Percentiles rank a stretch among this genome's conserved stretches.
Evolutionary conservation across 2,113 vertebrate species (phyloP).

Genomic region (Campylomormyrus tamandua): DNA sequence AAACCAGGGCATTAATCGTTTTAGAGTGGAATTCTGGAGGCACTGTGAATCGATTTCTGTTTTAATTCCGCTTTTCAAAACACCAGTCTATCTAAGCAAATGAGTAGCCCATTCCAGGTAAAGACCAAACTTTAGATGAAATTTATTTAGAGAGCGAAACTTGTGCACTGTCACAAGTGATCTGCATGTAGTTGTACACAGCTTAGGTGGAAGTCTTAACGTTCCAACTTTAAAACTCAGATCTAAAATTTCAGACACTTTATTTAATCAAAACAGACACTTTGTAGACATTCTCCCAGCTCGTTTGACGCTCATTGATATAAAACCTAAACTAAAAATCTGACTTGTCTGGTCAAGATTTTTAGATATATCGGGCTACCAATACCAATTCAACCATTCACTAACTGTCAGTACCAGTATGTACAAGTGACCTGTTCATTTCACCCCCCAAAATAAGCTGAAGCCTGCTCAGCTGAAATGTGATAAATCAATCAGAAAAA

Average conservation of each 20-base stretch:
- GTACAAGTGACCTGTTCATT: background rate
- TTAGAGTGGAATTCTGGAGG: background rate
- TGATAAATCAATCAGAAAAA: background rate
- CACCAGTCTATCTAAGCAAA: background rate
- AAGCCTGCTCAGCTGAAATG: background rate
- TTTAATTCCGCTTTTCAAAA: background rate
- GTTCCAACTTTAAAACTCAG: background rate
- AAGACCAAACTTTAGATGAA: background rate
- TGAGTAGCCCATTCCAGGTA: background rate
- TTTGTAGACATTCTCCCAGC: background rate
- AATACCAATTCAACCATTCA: background rate
- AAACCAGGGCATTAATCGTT: conserved; percentile 31
- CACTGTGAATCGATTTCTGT: background rate
- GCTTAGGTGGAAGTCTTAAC: background rate
- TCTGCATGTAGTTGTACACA: background rate
- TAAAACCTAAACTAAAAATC: background rate
- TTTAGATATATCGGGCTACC: background rate
- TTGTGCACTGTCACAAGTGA: background rate
- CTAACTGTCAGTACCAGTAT: background rate
- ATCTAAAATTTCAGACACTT: background rate
- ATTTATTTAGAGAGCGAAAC: background rate
- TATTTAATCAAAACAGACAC: background rate
- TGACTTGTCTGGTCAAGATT: background rate
- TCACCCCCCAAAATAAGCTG: background rate
- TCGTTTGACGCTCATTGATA: background rate